These are phyloP conservation scores for Columba guinea DNA, from an alignment of 2,797 vertebrate genomes.

Conservation along the genomic window DNA sequence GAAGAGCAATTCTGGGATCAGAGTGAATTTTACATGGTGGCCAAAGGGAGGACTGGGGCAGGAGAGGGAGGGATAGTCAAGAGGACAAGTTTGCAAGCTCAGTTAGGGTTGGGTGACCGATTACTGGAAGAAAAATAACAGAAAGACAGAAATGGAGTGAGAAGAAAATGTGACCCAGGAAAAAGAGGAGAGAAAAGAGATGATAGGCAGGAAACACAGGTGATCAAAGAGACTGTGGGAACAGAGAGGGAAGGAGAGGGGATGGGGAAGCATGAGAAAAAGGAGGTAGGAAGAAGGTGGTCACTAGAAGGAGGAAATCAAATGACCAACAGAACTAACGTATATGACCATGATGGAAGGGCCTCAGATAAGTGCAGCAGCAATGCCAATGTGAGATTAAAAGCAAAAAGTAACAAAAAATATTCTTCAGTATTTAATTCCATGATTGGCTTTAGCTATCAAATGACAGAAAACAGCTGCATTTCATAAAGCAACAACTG, in stretches of 20 bases:
- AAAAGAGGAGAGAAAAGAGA: background rate
- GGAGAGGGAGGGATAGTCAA: background rate
- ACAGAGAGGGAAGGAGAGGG: background rate
- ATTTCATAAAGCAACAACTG: constrained; percentile 71
- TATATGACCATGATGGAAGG: background rate
- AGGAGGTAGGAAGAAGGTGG: background rate
- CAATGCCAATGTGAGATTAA: constrained; percentile 26
- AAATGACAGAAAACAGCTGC: constrained; percentile 77
- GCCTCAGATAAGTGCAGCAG: constrained; percentile 10
- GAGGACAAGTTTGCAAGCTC: background rate
- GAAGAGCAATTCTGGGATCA: background rate
- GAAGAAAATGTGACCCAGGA: background rate
- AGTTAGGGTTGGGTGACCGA: background rate
- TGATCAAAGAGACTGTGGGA: background rate
- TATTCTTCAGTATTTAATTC: constrained; percentile 60
- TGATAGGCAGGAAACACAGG: background rate
- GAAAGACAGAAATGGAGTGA: background rate
- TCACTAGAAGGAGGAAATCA: background rate
- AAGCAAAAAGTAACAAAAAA: constrained; percentile 46
- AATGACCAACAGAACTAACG: background rate
- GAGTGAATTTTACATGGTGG: fast-evolving
- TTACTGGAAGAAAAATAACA: background rate
- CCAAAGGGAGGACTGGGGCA: background rate
- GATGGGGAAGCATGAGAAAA: background rate
- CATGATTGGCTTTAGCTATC: constrained; percentile 69